Evolutionary conservation across 2,888 invertebrate genomes (phyloP).

Genomic region (Euphydryas editha): DNA sequence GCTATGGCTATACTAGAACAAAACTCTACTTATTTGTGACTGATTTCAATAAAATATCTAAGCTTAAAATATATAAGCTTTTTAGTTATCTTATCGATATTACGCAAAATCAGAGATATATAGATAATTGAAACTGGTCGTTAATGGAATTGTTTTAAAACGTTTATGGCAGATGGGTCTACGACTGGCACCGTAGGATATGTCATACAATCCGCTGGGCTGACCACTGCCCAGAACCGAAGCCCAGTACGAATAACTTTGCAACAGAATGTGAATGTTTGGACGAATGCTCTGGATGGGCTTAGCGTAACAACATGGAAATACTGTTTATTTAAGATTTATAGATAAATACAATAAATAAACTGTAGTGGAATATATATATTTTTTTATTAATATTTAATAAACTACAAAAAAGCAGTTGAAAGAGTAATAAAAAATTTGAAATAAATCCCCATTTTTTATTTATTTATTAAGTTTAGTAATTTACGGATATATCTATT

Average conservation of each 20-base stretch:
- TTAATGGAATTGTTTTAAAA: not conserved
- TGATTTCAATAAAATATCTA: no score
- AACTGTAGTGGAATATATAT: not conserved
- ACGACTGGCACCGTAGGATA: slow-evolving; percentile 56
- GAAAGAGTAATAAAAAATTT: no score
- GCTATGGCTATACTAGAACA: no score
- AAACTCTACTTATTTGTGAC: no score
- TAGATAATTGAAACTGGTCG: no score
- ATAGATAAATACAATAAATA: not conserved
- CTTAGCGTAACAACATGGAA: slow-evolving; percentile 39
- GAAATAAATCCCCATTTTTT: no score
- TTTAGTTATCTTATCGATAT: no score
- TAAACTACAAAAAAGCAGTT: no score
- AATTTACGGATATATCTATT: no score
- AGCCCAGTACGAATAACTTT: slow-evolving; percentile 59
- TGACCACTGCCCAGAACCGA: slow-evolving; percentile 52
- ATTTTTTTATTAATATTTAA: not conserved
- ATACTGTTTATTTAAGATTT: not conserved
- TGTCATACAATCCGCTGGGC: slow-evolving; percentile 68
- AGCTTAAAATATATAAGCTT: no score
- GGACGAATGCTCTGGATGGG: slow-evolving; percentile 62
- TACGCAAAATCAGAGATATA: no score
- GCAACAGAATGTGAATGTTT: slow-evolving; percentile 51
- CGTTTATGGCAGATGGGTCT: slow-evolving; percentile 57
- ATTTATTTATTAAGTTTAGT: no score